A percentile compares a stretch with the other conserved stretches of the same genome.
Evolutionary conservation across 2,797 vertebrate genomes (phyloP).

Genomic region (Macroramphosus scolopax): DNA sequence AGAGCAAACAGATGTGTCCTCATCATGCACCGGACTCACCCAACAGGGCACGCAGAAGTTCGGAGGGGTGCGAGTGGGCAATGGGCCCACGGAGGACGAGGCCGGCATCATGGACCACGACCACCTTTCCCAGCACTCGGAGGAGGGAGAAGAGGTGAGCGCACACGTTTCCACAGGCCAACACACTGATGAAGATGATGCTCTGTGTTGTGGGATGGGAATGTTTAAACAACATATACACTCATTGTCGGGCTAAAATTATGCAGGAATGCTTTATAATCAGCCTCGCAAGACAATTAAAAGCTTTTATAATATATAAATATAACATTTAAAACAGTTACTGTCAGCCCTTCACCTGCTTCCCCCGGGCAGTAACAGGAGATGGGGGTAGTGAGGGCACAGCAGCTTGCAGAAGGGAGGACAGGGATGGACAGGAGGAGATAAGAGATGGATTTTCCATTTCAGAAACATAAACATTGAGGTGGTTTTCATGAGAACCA

Average conservation of each 20-base stretch:
- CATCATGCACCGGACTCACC: constrained; percentile 85
- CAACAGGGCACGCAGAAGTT: constrained; percentile 99
- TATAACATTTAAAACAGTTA: background rate
- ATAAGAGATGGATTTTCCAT: constrained; percentile 58
- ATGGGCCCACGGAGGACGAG: constrained; percentile 98
- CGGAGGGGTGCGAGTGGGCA: constrained; percentile 96
- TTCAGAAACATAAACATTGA: constrained; percentile 56
- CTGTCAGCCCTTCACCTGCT: background rate
- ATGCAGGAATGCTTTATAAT: no score
- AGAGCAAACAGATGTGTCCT: constrained; percentile 84
- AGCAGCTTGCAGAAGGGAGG: background rate
- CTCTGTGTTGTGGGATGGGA: no score
- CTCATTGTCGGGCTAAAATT: no score
- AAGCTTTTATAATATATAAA: no score
- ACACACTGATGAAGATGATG: no score
- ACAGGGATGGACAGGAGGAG: constrained; percentile 27
- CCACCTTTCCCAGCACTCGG: constrained; percentile 97
- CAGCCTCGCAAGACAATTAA: no score
- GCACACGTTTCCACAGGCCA: no score
- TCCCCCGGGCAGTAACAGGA: constrained; percentile 5
- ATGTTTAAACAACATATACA: no score
- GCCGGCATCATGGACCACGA: constrained; percentile 99
- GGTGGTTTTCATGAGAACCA: constrained; percentile 43
- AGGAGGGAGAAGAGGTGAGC: constrained; percentile 97
- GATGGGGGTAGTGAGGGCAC: constrained; percentile 7